A percentile compares a stretch with the other conserved stretches of the same genome.
phyloP scores from a whole-genome alignment of 2,888 invertebrate genomes.

The Sinhomidia bicolor region DNA sequence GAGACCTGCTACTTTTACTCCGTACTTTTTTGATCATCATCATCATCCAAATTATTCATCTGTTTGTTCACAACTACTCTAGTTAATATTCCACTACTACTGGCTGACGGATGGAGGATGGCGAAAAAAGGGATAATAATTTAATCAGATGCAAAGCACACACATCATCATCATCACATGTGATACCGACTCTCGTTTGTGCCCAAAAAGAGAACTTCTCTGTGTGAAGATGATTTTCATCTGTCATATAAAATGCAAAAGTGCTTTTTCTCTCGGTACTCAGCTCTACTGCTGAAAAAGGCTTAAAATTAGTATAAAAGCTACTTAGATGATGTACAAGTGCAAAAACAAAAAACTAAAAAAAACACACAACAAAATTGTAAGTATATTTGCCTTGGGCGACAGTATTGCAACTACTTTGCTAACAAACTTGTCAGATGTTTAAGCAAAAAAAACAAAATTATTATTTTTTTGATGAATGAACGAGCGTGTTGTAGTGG shows the following conservation, averaged over 20 bases:
- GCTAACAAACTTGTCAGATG: not conserved
- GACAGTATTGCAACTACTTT: constrained; percentile 42
- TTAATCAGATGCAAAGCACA: constrained; percentile 65
- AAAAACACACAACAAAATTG: too few relatives aligned
- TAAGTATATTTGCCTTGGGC: constrained; percentile 44
- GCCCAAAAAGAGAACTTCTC: too few relatives aligned
- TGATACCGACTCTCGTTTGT: too few relatives aligned
- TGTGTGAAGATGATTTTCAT: not conserved
- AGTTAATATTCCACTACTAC: too few relatives aligned
- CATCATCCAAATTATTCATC: not conserved
- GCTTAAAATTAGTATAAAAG: not conserved
- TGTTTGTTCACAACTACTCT: too few relatives aligned
- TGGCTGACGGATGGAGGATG: not conserved
- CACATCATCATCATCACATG: too few relatives aligned
- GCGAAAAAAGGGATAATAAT: constrained; percentile 27
- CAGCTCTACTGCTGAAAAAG: not conserved
- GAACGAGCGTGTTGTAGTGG: constrained; percentile 5
- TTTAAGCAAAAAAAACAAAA: not conserved
- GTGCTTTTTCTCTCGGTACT: not conserved
- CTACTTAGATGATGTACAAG: not conserved
- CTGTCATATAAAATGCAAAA: not conserved
- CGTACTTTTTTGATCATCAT: not conserved
- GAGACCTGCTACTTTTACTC: not conserved
- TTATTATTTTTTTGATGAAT: constrained; percentile 16
- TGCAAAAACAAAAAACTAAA: constrained; percentile 12